phyloP scores from a whole-genome alignment of 2,888 invertebrate genomes.

The Spisula subtruncata region DNA sequence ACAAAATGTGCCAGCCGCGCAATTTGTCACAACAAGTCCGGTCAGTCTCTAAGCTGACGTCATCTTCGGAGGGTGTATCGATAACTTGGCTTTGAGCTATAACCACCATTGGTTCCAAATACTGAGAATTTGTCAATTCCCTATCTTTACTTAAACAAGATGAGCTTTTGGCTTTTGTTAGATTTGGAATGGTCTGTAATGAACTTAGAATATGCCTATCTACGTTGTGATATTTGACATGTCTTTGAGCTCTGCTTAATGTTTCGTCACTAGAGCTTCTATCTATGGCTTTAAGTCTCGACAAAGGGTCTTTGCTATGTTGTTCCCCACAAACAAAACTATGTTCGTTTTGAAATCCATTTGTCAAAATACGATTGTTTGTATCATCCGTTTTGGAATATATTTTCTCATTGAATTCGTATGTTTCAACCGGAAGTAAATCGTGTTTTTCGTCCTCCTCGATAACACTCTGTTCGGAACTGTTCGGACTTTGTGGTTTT shows the following conservation, averaged over 20 bases:
- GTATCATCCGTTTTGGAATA: neutral
- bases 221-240: neutral
- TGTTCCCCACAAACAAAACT: neutral
- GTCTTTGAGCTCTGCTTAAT: neutral
- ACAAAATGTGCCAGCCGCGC: neutral
- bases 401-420: neutral
- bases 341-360: neutral
- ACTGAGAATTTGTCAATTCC: conserved; percentile 30
- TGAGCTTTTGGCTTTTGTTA: neutral
- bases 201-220: neutral
- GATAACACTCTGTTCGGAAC: neutral
- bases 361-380: neutral
- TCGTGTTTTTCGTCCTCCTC: neutral
- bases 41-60: neutral
- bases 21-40: neutral
- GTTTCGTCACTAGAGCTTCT: conserved; percentile 31
- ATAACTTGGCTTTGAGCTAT: conserved; percentile 32
- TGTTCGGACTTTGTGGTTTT: neutral
- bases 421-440: neutral
- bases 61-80: neutral
- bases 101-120: conserved; percentile 18
- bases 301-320: neutral
- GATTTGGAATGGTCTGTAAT: conserved; percentile 26
- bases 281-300: neutral
- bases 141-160: neutral